Evolutionary conservation across 1,140 invertebrate species (phyloP), one percentile per base, ranked within the genome.

Genomic region (Panonychus citri): DNA sequence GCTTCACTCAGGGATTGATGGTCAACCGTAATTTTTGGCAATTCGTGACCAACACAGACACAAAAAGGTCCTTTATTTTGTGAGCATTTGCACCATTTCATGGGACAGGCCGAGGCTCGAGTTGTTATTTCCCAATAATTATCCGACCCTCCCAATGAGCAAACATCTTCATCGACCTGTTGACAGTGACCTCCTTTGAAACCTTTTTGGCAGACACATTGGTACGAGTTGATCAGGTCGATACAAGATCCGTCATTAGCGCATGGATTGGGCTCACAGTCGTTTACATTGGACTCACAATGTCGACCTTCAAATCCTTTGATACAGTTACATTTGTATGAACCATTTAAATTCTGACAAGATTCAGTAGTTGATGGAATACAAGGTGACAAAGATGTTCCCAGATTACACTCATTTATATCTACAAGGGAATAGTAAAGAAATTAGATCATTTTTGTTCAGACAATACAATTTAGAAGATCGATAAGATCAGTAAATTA

Each of bases 221-320:
- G 39, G 21, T 26, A 55, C 10, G 60, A 57, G 50, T 65, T 62
- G 37, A 65, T 57, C 24, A 59, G 26, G 54, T 68, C 64, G 7
- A 26, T 60, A 51, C 67, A 68, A 2, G 56, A 54, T 19, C 63
- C 67, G 66, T 89, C 89, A 52, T 85, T 67, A 57, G 77, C 72
- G 63, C 89, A 94, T 0, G 87, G 87, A 64, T 80, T 81, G 49
- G 82, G 77, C 13, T 78, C 78, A 68, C 89, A 94, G 67, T 93
- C 87, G 67, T 91, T 83, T 26, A 66, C 59, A 67, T 91, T 84
- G 48, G 43, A 46, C 46, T 53, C 28, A 49, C 61, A 62, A 28
- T 56, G 30, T 21, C 15, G 21, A 5, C 64, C 64, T 17, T 56
- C 53, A 54, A 64, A 65, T 43, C 86, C 85, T 59, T 81, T 76